A percentile compares a stretch with the other conserved stretches of the same genome.
These are phyloP conservation scores for Probosciger aterrimus DNA, from an alignment of 2,113 vertebrate species.

Conservation along the genomic window DNA sequence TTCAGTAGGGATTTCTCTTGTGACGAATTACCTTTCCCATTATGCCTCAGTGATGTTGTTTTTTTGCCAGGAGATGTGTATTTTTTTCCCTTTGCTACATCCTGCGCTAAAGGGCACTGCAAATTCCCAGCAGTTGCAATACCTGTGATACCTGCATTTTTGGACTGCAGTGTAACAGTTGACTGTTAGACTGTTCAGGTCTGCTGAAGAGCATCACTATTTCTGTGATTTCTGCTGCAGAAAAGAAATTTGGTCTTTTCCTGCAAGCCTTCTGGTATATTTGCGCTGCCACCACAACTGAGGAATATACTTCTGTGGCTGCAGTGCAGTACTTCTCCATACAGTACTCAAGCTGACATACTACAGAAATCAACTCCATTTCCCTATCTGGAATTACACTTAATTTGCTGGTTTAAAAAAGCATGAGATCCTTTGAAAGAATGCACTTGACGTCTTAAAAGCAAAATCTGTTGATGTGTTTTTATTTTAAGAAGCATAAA, in stretches of 20 bases:
- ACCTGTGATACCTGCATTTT: rapidly evolving
- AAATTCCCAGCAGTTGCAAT: neutral
- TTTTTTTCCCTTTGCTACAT: neutral
- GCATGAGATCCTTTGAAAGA: neutral
- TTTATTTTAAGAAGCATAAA: neutral
- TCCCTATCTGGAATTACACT: neutral
- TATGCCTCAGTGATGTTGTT: neutral
- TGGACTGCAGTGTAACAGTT: neutral
- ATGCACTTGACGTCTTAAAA: neutral
- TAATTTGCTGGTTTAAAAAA: neutral
- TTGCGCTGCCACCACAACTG: neutral
- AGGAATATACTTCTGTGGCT: neutral
- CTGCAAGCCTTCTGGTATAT: neutral
- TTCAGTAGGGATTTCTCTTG: neutral
- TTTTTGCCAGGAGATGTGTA: neutral
- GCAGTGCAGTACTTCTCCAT: neutral
- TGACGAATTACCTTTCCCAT: neutral
- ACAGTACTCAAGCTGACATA: neutral
- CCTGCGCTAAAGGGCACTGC: neutral
- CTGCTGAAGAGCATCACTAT: neutral
- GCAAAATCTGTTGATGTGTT: neutral
- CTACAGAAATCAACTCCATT: neutral
- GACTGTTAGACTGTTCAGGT: neutral
- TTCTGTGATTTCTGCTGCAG: neutral
- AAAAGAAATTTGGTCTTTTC: neutral